Evolutionary conservation across 2,888 invertebrate species (phyloP).

Genomic region (Litoditis marina): DNA sequence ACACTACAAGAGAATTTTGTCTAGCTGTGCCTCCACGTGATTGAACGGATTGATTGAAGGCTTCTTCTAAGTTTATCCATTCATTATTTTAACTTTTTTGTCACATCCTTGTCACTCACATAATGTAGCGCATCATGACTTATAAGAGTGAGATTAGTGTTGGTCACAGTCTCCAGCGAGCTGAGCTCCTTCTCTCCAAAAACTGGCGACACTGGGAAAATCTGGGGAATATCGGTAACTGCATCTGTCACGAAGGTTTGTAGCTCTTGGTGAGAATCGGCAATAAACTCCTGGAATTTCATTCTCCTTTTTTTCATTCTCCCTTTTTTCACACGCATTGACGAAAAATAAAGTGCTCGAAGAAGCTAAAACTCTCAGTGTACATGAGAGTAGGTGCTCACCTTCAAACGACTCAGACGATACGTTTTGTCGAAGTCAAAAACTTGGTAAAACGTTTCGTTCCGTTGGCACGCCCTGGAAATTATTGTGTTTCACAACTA

Average conservation of each 20-base stretch:
- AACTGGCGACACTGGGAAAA: constrained; percentile 10
- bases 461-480: constrained; percentile 50
- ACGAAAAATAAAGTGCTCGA: too few relatives aligned
- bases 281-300: constrained; percentile 38
- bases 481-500: constrained; percentile 6
- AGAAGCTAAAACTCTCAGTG: too few relatives aligned
- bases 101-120: too few relatives aligned
- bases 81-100: too few relatives aligned
- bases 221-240: constrained; percentile 29
- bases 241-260: constrained; percentile 27
- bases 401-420: constrained; percentile 44
- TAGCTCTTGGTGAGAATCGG: constrained; percentile 32
- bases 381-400: too few relatives aligned
- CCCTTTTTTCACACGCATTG: too few relatives aligned
- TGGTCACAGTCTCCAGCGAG: constrained; percentile 32
- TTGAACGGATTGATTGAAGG: too few relatives aligned
- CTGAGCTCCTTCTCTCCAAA: constrained; percentile 17
- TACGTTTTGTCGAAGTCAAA: constrained; percentile 56
- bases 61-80: too few relatives aligned
- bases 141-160: constrained; percentile 39
- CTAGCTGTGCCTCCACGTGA: too few relatives aligned
- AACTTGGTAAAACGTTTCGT: constrained; percentile 56
- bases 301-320: neutral
- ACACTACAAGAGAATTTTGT: too few relatives aligned
- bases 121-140: constrained; percentile 28